Evolutionary conservation across 1,140 invertebrate genomes (phyloP), one percentile per base, ranked within the genome.

Genomic region (Melipona quadrifasciata): DNA sequence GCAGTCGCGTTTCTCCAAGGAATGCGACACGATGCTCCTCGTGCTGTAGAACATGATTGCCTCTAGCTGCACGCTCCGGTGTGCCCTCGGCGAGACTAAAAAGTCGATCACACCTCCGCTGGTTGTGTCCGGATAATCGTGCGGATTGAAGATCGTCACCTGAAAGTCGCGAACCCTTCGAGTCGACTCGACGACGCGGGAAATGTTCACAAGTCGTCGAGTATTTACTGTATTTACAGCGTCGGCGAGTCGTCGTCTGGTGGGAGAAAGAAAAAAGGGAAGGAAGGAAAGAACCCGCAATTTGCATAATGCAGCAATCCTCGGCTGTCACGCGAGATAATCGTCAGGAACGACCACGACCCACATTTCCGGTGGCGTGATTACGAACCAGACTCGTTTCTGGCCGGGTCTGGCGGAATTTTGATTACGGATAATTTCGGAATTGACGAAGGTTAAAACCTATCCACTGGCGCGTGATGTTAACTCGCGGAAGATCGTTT

Each of bases 1-100:
- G 83, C 96, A 96, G 47, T 95, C 93, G 61, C 96, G 93, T 93
- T 96, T 91, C 24, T 89, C 75, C 0, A 89, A 31, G 2, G 85
- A 24, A 57, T 91, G 91, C 4, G 12, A 16, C 10, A 85, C 21
- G 14, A 93, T 86, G 0, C 80, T 80, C 0, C 73, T 39, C 0
- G 86, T 87, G 61, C 91, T 92, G 34, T 87, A 86, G 12, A 91
- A 91, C 17, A 89, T 73, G 3, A 88, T 86, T 3, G 85, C 86
- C 12, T 83, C 71, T 14, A 93, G 21, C 47, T 91, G 80, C 0
- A 94, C 17, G 51, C 87, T 91, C 14, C 75, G 85, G 51, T 93
- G 91, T 2, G 73, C 81, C 3, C 53, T 55, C 0, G 91, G 90
- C 0, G 89, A 79, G 14, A 91, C 82, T 0, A 93, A 55, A 12